Percentiles rank a stretch among this genome's conserved stretches.
These are phyloP conservation scores for Zosterops lateralis DNA, from an alignment of 2,113 vertebrate species.

Conservation along the genomic window DNA sequence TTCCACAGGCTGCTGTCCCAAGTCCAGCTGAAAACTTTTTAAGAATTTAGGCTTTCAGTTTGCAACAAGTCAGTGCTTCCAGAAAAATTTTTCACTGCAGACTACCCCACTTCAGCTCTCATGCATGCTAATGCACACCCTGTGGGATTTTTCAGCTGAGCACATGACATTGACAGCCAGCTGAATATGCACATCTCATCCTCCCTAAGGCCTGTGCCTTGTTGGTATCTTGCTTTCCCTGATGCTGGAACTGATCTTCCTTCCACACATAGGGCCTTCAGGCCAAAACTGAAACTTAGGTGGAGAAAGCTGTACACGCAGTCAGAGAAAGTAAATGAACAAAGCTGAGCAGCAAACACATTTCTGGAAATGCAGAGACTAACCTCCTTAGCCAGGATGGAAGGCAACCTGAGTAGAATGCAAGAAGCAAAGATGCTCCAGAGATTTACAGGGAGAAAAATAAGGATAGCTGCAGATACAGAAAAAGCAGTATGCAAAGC, in stretches of 20 bases:
- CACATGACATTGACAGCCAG: neutral
- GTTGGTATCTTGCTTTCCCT: neutral
- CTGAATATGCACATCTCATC: neutral
- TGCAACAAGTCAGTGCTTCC: neutral
- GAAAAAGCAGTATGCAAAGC: neutral
- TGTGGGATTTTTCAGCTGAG: neutral
- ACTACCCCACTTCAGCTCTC: neutral
- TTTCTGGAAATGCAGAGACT: neutral
- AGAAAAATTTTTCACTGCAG: neutral
- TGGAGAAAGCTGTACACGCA: neutral
- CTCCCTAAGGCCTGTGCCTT: neutral
- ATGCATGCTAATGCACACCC: fast-evolving
- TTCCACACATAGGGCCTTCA: neutral
- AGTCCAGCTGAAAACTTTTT: neutral
- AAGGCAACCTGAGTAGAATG: neutral
- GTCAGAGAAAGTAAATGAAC: neutral
- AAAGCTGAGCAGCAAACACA: neutral
- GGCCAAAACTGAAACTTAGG: neutral
- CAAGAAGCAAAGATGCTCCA: neutral
- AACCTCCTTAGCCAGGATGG: neutral
- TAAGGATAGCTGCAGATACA: neutral
- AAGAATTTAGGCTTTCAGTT: neutral
- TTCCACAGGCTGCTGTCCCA: neutral
- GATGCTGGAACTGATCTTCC: neutral
- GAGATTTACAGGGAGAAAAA: neutral